These are phyloP conservation scores for Alosa alosa DNA, from an alignment of 2,113 vertebrate genomes.

Conservation along the genomic window DNA sequence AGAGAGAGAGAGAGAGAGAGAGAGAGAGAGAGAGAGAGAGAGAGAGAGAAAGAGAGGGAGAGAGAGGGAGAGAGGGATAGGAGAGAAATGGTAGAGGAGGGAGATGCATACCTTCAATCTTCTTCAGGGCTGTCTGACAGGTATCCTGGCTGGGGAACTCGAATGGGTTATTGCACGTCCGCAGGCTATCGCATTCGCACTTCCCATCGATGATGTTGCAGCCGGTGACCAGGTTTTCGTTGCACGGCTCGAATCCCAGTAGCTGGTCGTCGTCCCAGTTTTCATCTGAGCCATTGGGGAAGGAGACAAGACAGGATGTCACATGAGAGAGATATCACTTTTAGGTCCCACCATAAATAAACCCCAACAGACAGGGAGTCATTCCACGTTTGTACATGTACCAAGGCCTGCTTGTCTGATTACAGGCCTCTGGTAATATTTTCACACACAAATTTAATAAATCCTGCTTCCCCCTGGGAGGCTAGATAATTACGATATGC, in stretches of 20 bases:
- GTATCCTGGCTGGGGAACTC: slow-evolving; percentile 83
- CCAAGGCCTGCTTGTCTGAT: background rate
- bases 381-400: background rate
- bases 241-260: slow-evolving; percentile 87
- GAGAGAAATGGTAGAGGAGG: slow-evolving; percentile 32
- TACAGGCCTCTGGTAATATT: background rate
- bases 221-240: slow-evolving; percentile 88
- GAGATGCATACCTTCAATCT: slow-evolving; percentile 82
- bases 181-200: slow-evolving; percentile 83
- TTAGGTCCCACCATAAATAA: background rate
- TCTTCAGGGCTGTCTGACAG: slow-evolving; percentile 82
- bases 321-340: background rate
- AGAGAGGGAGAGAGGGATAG: slow-evolving; percentile 6
- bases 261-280: slow-evolving; percentile 90
- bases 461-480: too few species aligned
- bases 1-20: background rate
- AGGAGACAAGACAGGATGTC: slow-evolving; percentile 20
- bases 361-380: background rate
- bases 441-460: background rate
- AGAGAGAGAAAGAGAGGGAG: background rate
- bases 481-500: background rate
- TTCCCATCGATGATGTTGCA: slow-evolving; percentile 91
- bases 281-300: slow-evolving; percentile 73
- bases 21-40: background rate
- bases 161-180: slow-evolving; percentile 87